phyloP scores from a whole-genome alignment of 35 echinoderm and acorn worm species.

The Amphiura filiformis region DNA sequence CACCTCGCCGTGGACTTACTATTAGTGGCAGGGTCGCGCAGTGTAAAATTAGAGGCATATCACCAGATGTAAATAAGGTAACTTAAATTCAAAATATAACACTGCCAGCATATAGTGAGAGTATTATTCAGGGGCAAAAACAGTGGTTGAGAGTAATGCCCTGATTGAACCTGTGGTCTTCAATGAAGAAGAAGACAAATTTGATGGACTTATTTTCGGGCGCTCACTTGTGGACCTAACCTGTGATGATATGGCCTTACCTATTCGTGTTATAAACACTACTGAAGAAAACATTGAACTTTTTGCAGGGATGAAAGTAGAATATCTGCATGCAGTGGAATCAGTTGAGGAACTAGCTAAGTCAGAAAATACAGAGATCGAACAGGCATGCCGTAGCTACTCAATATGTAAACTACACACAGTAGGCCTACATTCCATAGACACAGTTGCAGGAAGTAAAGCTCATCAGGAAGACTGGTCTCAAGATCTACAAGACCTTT shows the following conservation, averaged over 20 bases:
- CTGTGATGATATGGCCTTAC: slow-evolving; percentile 30
- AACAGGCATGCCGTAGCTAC: not conserved
- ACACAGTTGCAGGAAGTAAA: not conserved
- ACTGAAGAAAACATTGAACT: not conserved
- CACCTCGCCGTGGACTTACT: slow-evolving; percentile 12
- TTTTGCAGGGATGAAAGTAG: no score
- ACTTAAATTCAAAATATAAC: slow-evolving; percentile 2
- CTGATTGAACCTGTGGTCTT: not conserved
- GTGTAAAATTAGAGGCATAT: slow-evolving; percentile 34
- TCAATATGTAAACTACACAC: slow-evolving; percentile 21
- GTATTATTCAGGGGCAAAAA: slow-evolving; percentile 32
- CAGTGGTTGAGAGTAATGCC: no score
- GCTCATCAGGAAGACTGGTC: not conserved
- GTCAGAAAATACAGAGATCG: not conserved
- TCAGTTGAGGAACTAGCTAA: not conserved
- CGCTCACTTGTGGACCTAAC: slow-evolving; percentile 18
- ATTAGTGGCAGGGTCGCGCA: slow-evolving; percentile 10
- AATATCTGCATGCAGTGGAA: not conserved
- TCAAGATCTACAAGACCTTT: not conserved
- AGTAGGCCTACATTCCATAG: not conserved
- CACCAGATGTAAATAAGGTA: slow-evolving; percentile 10
- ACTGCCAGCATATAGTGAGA: slow-evolving; percentile 36
- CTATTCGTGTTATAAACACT: slow-evolving; percentile 43
- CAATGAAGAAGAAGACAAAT: not conserved
- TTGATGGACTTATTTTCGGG: slow-evolving; percentile 31